Evolutionary conservation across 2,888 invertebrate species (phyloP).

Genomic region (Neoascia interrupta): DNA sequence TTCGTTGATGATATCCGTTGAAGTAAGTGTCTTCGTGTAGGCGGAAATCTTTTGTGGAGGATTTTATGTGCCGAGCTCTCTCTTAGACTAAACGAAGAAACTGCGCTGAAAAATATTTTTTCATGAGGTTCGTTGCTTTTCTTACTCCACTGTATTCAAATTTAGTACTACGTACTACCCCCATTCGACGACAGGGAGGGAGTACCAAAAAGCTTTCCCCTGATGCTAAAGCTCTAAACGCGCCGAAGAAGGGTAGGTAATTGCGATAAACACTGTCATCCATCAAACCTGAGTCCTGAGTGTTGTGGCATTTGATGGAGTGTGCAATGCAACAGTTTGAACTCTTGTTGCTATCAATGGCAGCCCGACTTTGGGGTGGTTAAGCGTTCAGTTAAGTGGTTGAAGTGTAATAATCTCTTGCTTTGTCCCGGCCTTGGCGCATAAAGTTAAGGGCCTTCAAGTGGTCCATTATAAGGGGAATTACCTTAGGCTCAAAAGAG

Average conservation of each 20-base stretch:
- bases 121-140: too few relatives aligned
- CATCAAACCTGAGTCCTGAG: too few relatives aligned
- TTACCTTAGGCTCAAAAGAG: too few relatives aligned
- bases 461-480: conserved; percentile 11
- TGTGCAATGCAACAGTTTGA: conserved; percentile 56
- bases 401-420: conserved; percentile 39
- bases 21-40: too few relatives aligned
- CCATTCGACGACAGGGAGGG: too few relatives aligned
- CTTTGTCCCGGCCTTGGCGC: conserved; percentile 35
- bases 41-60: too few relatives aligned
- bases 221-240: too few relatives aligned
- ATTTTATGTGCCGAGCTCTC: too few relatives aligned
- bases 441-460: conserved; percentile 19
- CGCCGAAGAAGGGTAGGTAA: conserved; percentile 19
- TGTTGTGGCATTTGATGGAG: conserved; percentile 13
- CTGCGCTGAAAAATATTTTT: too few relatives aligned
- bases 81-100: too few relatives aligned
- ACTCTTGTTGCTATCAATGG: not conserved
- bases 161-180: conserved; percentile 41
- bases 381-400: not conserved
- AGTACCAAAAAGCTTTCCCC: conserved; percentile 25
- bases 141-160: too few relatives aligned
- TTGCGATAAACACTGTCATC: conserved; percentile 5
- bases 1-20: too few relatives aligned
- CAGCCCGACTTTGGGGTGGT: not conserved